Percentiles rank a stretch among this genome's conserved stretches.
These are phyloP conservation scores for Andricus curvator DNA, from an alignment of 2,888 invertebrate genomes.

Conservation along the genomic window DNA sequence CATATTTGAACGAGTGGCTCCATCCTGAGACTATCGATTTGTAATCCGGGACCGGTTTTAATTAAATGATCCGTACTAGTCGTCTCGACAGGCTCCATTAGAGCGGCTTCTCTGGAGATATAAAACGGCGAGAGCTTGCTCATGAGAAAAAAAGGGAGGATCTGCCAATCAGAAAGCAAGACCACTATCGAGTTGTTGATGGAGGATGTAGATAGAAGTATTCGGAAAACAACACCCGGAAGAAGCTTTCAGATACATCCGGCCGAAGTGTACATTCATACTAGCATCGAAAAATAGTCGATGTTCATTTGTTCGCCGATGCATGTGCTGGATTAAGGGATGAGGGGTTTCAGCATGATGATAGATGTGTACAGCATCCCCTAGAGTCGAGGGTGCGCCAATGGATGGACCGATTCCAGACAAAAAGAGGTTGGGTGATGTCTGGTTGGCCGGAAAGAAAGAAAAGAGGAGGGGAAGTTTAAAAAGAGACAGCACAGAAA, in stretches of 20 bases:
- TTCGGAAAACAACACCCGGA: constrained; percentile 50
- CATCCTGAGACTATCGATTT: constrained; percentile 47
- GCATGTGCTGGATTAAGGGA: constrained; percentile 54
- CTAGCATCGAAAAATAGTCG: constrained; percentile 54
- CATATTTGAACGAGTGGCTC: not conserved
- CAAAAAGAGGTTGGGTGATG: constrained; percentile 35
- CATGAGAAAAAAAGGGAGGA: not conserved
- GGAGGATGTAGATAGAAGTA: constrained; percentile 32
- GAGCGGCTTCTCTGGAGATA: constrained; percentile 53
- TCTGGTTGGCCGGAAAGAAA: constrained; percentile 44
- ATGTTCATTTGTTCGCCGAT: constrained; percentile 60
- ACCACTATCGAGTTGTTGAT: not conserved
- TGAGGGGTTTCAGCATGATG: constrained; percentile 57
- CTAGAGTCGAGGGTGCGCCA: constrained; percentile 55
- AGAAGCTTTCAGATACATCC: constrained; percentile 25
- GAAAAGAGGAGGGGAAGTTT: constrained; percentile 50
- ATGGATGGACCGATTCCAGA: constrained; percentile 56
- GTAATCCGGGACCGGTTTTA: constrained; percentile 56
- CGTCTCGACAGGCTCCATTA: constrained; percentile 64
- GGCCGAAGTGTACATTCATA: constrained; percentile 54
- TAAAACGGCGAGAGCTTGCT: not conserved
- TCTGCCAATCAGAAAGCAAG: not conserved
- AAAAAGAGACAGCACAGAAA: constrained; percentile 50
- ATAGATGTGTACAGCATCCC: constrained; percentile 66
- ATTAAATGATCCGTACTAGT: constrained; percentile 60